Base-by-base conservation (phyloP, 37 sponge, comb jelly and placozoan species). In the Hormiphora californensis region DNA sequence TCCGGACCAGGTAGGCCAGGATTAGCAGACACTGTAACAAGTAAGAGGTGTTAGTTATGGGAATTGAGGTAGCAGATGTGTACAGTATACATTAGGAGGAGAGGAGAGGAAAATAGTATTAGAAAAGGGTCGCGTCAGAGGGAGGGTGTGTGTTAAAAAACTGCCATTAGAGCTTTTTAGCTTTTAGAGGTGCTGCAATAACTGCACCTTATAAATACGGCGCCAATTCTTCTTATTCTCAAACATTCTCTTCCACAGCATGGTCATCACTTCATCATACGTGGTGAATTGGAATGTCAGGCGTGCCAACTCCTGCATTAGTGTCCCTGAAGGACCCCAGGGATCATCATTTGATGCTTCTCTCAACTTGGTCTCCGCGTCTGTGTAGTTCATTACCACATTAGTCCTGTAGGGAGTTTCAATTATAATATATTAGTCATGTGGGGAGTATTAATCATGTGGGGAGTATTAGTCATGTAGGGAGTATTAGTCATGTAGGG, bases 191-290 rank as follows among this genome's bases (percentile, higher is more conserved):
- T n/a, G n/a, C n/a, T n/a, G n/a, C n/a, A n/a, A n/a, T n/a, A n/a
- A n/a, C n/a, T n/a, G 22, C 2, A 96, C 97, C 91, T 98, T 98
- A 62, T 98, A 98, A 30, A 92, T 94, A 54, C 99, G 86, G 43
- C 99, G 87, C 99, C 99, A 98, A 86, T 93, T 93, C 91, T 91
- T 98, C 63, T 90, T 93, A 27, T 89, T 53, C 62, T 98, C 95
- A 41, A 98, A 92, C 99, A 98, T 94, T 46, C 99, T 88, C 53
- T 93, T 94, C 99, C 99, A 98, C n/a, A 98, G 89, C 99, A 98
- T 98, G 37, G 94, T 62, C 95, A 98, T 94, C 32, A 93, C 95
- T 39, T 98, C 99, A 23, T 95, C 95, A 85, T 93, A 94, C 61
- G 92, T 90, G 44, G 94, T 95, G 85, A 95, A 98, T 12, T 95